Evolutionary conservation across 2,888 invertebrate species (phyloP).

Genomic region (Dryocosmus kuriphilus): DNA sequence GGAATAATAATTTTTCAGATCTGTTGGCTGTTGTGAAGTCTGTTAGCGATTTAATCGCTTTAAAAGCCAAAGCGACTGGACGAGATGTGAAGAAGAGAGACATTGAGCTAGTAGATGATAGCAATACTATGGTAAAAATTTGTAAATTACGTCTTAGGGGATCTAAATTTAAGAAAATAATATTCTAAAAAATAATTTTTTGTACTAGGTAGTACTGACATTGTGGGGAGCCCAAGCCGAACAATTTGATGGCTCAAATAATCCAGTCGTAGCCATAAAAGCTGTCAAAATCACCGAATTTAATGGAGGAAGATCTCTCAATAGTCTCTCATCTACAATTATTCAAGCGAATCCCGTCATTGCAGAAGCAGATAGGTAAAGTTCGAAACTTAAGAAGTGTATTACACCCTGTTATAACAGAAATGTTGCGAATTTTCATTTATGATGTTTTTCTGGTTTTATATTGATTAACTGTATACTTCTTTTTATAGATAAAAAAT

Average conservation of each 20-base stretch:
- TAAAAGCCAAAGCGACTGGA: not conserved
- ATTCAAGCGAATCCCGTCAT: slow-evolving; percentile 12
- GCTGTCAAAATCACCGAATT: not conserved
- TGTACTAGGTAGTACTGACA: not conserved
- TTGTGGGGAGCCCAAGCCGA: slow-evolving; percentile 2
- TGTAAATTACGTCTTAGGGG: not conserved
- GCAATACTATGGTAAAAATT: slow-evolving; percentile 18
- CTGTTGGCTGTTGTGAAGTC: not conserved
- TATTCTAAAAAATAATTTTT: not conserved
- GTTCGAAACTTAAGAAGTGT: not conserved
- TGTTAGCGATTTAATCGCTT: not conserved
- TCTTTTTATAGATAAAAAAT: not conserved
- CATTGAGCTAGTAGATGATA: not conserved
- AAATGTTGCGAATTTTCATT: no score
- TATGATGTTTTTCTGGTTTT: no score
- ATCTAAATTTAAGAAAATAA: not conserved
- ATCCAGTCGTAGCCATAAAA: not conserved
- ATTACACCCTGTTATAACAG: no score
- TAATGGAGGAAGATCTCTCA: slow-evolving; percentile 7
- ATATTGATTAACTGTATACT: no score
- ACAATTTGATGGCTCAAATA: not conserved
- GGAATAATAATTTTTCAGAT: slow-evolving; percentile 12
- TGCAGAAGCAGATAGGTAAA: not conserved
- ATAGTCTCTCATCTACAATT: not conserved
- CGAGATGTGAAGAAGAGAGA: not conserved